phyloP scores from a whole-genome alignment of 2,797 vertebrate species.

The Macroramphosus scolopax region DNA sequence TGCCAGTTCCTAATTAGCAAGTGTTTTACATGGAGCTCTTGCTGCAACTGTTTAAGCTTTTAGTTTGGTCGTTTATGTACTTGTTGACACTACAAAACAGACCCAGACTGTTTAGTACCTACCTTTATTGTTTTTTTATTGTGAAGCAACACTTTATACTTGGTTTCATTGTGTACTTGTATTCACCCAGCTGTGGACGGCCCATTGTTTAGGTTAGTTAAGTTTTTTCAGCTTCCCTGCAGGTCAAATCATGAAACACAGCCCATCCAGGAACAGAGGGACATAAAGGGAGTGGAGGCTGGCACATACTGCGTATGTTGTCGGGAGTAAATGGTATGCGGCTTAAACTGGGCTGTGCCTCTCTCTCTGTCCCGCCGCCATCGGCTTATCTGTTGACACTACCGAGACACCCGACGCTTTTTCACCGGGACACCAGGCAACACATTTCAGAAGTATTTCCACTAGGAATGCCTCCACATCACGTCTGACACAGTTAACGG shows the following conservation, averaged over 20 bases:
- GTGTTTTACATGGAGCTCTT: no score
- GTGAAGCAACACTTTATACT: no score
- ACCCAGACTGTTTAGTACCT: no score
- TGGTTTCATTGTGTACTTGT: no score
- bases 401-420: not conserved
- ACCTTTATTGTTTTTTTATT: no score
- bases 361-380: no score
- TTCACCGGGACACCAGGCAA: not conserved
- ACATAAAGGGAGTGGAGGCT: conserved; percentile 4
- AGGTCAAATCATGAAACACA: conserved; percentile 6
- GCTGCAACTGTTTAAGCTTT: no score
- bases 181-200: no score
- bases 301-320: conserved; percentile 6
- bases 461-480: conserved; percentile 34
- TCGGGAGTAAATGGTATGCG: conserved; percentile 43
- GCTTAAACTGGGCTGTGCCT: conserved; percentile 30
- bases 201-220: no score
- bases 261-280: not conserved
- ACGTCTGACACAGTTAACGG: conserved; percentile 6
- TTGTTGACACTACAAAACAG: no score
- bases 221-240: not conserved
- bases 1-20: no score
- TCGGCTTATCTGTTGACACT: not conserved
- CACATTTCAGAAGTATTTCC: not conserved
- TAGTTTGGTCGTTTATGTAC: no score